These are phyloP conservation scores for Drosophila sturtevanti DNA, from an alignment of 1,140 invertebrate genomes.

Conservation along the genomic window DNA sequence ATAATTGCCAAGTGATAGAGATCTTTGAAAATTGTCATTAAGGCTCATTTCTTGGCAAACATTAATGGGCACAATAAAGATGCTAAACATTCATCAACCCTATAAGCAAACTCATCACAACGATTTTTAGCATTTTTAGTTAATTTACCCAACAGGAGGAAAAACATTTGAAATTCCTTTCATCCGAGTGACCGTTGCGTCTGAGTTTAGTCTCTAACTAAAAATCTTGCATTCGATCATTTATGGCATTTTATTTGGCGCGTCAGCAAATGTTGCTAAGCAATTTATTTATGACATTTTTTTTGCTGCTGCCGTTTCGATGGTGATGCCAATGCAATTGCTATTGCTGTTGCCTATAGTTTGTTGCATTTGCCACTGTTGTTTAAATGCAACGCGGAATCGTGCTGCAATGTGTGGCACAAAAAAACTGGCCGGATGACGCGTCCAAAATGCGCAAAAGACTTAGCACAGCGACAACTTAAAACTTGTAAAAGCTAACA, in stretches of 20 bases:
- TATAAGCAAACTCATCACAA: constrained; percentile 75
- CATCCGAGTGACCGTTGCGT: constrained; percentile 29
- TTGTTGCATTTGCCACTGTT: constrained; percentile 51
- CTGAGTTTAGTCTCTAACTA: constrained; percentile 41
- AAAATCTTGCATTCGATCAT: constrained; percentile 78
- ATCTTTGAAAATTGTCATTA: constrained; percentile 33
- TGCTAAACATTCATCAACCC: constrained; percentile 63
- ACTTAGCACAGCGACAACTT: constrained; percentile 51
- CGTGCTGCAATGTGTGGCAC: constrained; percentile 77
- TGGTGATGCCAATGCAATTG: constrained; percentile 34
- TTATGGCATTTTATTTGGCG: constrained; percentile 82
- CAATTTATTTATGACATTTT: constrained; percentile 83
- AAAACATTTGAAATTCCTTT: constrained; percentile 72
- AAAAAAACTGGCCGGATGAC: constrained; percentile 77
- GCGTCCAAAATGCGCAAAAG: constrained; percentile 68
- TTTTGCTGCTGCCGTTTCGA: constrained; percentile 67
- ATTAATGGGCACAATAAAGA: constrained; percentile 56
- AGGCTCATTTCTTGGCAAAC: constrained; percentile 32
- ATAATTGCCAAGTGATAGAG: neutral
- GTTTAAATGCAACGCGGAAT: constrained; percentile 56
- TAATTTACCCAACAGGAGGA: constrained; percentile 79
- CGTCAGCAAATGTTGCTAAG: constrained; percentile 82
- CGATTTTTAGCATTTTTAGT: constrained; percentile 82
- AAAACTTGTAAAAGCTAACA: constrained; percentile 65
- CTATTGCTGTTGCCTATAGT: constrained; percentile 42